phyloP scores from a whole-genome alignment of 2,113 vertebrate species.

The Nothoprocta pentlandii region DNA sequence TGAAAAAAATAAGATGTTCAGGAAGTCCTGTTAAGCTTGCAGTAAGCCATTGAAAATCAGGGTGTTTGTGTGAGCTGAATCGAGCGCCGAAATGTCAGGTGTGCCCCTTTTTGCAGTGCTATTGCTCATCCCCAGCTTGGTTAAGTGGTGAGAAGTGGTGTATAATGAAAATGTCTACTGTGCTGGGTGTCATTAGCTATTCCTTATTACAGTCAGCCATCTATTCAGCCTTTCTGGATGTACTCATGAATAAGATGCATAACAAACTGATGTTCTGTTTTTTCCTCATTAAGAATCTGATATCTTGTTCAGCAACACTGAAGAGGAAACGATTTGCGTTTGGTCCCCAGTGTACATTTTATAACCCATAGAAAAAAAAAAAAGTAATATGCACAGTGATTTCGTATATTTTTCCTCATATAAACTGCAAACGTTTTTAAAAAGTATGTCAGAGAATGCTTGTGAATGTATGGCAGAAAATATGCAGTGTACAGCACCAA shows the following conservation, averaged over 20 bases:
- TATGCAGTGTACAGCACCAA: neutral
- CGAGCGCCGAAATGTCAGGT: conserved; percentile 56
- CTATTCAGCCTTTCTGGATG: conserved; percentile 72
- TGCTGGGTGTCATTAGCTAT: conserved; percentile 61
- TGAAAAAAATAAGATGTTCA: neutral
- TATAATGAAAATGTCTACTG: conserved; percentile 65
- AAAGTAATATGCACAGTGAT: conserved; percentile 41
- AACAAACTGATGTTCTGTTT: conserved; percentile 55
- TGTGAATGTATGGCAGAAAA: neutral
- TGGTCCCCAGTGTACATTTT: neutral
- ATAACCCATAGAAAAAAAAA: conserved; percentile 59
- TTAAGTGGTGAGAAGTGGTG: conserved; percentile 51
- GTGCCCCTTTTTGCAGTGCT: conserved; percentile 23
- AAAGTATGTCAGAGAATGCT: conserved; percentile 1
- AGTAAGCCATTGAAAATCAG: conserved; percentile 51
- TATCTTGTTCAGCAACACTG: conserved; percentile 58
- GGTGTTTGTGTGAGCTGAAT: conserved; percentile 52
- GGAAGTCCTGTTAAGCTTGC: conserved; percentile 45
- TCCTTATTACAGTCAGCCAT: conserved; percentile 72
- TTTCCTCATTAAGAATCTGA: conserved; percentile 56
- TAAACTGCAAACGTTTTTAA: conserved; percentile 40
- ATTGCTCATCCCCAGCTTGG: conserved; percentile 33
- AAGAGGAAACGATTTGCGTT: conserved; percentile 41
- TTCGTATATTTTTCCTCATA: conserved; percentile 19
- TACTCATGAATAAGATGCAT: conserved; percentile 68